Evolutionary conservation across 1,140 invertebrate genomes (phyloP).

Genomic region (Diorhabda elongata): DNA sequence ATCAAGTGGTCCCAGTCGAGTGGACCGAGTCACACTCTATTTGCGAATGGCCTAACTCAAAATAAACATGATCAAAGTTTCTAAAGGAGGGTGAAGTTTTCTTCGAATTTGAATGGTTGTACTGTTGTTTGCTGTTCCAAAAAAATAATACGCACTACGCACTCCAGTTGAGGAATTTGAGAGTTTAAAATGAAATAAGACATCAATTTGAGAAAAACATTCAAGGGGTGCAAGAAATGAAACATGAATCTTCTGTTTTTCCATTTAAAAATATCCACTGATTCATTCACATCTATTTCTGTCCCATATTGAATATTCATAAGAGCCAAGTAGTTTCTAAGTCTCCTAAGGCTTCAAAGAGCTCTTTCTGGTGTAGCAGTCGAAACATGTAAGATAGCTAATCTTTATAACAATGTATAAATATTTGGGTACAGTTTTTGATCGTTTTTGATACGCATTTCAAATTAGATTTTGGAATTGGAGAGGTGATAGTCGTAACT

Average conservation of each 20-base stretch:
- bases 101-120: too few species aligned
- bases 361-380: constrained; percentile 26
- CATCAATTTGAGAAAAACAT: too few species aligned
- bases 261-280: constrained; percentile 38
- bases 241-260: constrained; percentile 21
- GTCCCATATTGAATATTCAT: constrained; percentile 7
- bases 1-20: too few species aligned
- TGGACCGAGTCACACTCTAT: too few species aligned
- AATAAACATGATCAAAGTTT: too few species aligned
- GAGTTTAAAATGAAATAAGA: too few species aligned
- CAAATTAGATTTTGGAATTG: constrained; percentile 16
- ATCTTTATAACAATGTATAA: constrained; percentile 23
- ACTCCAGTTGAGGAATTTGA: too few species aligned
- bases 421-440: constrained; percentile 13
- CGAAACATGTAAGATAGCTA: constrained; percentile 13
- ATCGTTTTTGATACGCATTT: constrained; percentile 6
- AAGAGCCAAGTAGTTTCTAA: constrained; percentile 47
- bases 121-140: too few species aligned
- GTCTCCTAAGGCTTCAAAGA: constrained; percentile 43
- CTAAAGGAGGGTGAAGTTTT: too few species aligned
- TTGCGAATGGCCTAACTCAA: too few species aligned
- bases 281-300: constrained; percentile 47
- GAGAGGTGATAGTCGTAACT: constrained; percentile 5
- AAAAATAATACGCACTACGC: too few species aligned
- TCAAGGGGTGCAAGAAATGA: too few species aligned